Evolutionary conservation across 2,888 invertebrate genomes (phyloP).

Genomic region (Tetanocera ferruginea): DNA sequence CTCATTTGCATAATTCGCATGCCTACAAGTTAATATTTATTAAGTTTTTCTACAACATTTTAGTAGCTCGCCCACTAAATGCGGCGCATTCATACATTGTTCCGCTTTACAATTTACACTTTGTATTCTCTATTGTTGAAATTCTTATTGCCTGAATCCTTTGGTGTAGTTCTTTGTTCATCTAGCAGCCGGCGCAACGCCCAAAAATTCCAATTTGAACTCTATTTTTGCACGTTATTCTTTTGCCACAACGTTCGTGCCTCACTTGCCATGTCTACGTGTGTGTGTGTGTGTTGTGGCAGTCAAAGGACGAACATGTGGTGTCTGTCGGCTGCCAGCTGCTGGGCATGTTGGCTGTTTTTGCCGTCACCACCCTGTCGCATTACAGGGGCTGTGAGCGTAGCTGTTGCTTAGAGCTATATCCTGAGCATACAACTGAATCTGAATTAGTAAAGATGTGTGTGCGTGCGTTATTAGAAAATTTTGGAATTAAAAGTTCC

Average conservation of each 20-base stretch:
- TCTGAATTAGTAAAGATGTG: too few species aligned
- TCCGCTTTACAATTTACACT: too few species aligned
- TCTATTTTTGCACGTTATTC: background rate
- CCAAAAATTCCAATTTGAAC: conserved; percentile 44
- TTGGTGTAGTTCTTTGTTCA: conserved; percentile 43
- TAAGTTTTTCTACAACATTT: background rate
- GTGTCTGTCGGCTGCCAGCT: background rate
- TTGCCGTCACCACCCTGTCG: too few species aligned
- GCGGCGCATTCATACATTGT: too few species aligned
- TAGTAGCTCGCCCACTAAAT: background rate
- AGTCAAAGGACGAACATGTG: conserved; percentile 13
- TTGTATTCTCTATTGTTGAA: too few species aligned
- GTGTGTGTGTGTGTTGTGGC: conserved; percentile 32
- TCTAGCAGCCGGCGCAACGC: conserved; percentile 47
- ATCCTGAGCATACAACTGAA: too few species aligned
- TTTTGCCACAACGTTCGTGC: conserved; percentile 32
- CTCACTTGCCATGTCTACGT: conserved; percentile 13
- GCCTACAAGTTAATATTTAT: background rate
- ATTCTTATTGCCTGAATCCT: too few species aligned
- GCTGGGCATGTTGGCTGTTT: background rate
- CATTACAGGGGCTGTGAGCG: too few species aligned
- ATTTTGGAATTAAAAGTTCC: too few species aligned
- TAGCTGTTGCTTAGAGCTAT: too few species aligned
- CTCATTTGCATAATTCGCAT: background rate
- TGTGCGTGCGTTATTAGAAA: too few species aligned